Conservation (phyloP, 2,888 invertebrate genomes). For the Philaethria dido region DNA sequence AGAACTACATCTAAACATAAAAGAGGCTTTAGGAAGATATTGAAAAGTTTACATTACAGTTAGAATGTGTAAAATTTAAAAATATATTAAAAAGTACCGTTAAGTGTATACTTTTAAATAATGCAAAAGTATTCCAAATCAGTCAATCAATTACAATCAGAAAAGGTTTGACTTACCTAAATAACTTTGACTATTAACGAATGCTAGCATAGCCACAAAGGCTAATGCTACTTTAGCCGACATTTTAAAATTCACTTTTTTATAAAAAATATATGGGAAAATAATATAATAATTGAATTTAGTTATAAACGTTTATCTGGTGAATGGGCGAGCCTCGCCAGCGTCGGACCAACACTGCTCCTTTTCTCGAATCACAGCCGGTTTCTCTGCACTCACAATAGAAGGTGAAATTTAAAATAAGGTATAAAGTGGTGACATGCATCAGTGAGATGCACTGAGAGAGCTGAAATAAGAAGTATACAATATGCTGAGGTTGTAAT, state of each 20-base stretch:
- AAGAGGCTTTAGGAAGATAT: too few species aligned
- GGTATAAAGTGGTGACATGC: conserved; percentile 77
- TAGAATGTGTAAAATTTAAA: too few species aligned
- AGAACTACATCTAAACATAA: too few species aligned
- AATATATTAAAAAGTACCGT: too few species aligned
- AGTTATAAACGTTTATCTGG: conserved; percentile 53
- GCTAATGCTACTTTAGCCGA: conserved; percentile 69
- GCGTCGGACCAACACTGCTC: conserved; percentile 67
- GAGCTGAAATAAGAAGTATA: conserved; percentile 52
- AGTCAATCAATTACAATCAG: conserved; percentile 21
- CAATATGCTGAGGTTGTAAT: not conserved
- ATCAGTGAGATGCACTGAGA: conserved; percentile 75
- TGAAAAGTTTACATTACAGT: too few species aligned
- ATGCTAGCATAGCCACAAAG: conserved; percentile 58
- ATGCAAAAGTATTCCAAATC: not conserved
- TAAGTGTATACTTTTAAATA: not conserved
- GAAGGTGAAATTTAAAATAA: conserved; percentile 83
- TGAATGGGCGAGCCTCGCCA: conserved; percentile 69
- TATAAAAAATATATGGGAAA: conserved; percentile 1
- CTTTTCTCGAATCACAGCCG: conserved; percentile 73
- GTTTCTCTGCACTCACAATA: conserved; percentile 81
- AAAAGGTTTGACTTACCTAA: conserved; percentile 68
- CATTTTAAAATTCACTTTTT: conserved; percentile 54
- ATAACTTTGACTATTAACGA: conserved; percentile 68
- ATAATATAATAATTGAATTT: conserved; percentile 47